Evolutionary conservation across 2,113 vertebrate species (phyloP).

Genomic region (Lamprologus ornatipinnis): DNA sequence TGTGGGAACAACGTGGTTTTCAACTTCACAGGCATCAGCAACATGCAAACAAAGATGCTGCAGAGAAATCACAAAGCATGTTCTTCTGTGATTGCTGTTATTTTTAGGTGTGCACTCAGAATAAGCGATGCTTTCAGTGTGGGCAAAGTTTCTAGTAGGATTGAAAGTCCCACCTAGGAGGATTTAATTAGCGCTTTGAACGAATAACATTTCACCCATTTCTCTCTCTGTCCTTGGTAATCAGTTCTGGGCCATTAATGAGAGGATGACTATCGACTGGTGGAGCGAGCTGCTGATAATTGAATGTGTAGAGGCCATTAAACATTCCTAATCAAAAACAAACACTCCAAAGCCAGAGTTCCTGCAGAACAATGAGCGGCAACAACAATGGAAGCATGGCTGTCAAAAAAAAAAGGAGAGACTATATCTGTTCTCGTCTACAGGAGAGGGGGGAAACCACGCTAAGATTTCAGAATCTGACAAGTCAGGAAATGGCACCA

Average conservation of each 20-base stretch:
- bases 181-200: constrained; percentile 67
- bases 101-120: background rate
- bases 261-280: constrained; percentile 69
- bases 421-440: background rate
- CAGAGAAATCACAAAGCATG: background rate
- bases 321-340: constrained; percentile 74
- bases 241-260: constrained; percentile 73
- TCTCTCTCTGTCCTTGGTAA: constrained; percentile 62
- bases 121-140: background rate
- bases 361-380: constrained; percentile 14
- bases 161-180: constrained; percentile 56
- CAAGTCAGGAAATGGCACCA: constrained; percentile 28
- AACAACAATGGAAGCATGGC: constrained; percentile 2
- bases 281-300: constrained; percentile 66
- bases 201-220: constrained; percentile 63
- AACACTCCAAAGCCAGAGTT: constrained; percentile 62
- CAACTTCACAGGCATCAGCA: background rate
- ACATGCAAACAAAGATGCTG: background rate
- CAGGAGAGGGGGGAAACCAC: background rate
- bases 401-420: background rate
- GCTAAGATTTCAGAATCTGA: constrained; percentile 17
- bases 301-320: constrained; percentile 71
- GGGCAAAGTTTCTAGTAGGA: constrained; percentile 29
- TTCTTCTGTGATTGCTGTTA: background rate
- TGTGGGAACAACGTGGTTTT: background rate